phyloP scores from a whole-genome alignment of 2,113 vertebrate genomes.

The Delphinapterus leucas region DNA sequence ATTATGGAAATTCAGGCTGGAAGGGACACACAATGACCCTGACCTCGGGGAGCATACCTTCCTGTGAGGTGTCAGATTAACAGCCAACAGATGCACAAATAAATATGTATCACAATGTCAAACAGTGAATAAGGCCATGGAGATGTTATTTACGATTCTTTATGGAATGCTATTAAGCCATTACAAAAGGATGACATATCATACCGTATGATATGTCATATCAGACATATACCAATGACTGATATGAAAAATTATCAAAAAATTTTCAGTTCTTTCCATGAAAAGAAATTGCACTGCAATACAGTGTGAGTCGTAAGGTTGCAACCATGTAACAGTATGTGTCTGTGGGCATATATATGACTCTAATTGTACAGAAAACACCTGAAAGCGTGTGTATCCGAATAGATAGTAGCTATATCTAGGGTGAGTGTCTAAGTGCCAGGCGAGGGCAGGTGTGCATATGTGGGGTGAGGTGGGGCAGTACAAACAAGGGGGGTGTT shows the following conservation, averaged over 20 bases:
- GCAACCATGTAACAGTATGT: background rate
- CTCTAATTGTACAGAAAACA: background rate
- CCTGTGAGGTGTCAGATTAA: background rate
- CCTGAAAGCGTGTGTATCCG: accelerated
- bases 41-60: background rate
- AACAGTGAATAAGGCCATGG: background rate
- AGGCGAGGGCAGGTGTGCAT: accelerated
- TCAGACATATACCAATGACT: background rate
- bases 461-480: accelerated
- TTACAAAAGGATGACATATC: background rate
- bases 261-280: background rate
- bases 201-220: no score
- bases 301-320: background rate
- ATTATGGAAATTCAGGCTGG: background rate
- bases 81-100: background rate
- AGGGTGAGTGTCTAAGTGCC: no score
- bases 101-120: background rate
- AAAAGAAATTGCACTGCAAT: background rate
- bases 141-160: background rate
- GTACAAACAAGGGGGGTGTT: no score
- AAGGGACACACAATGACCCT: background rate
- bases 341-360: accelerated
- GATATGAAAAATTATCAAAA: background rate
- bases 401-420: accelerated
- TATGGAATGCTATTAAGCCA: background rate